Base-by-base conservation (phyloP, 2,113 vertebrate genomes). In the Syrrhaptes paradoxus region DNA sequence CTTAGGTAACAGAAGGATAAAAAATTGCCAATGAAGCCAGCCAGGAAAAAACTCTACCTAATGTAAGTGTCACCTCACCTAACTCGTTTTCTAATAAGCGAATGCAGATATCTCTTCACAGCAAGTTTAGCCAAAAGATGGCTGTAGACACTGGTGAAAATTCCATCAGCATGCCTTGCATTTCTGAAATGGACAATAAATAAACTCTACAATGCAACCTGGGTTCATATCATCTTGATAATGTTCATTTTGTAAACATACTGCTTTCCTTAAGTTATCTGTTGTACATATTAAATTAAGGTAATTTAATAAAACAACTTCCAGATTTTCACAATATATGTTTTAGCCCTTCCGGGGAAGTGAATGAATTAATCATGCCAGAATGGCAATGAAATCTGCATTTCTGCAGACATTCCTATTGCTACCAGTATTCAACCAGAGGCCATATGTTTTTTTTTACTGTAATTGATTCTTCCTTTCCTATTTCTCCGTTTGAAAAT, bases 71-170 rank as follows among this genome's bases (percentile, higher is more conserved):
- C 45, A 97, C 87, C 97, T 97, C 97, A 99, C 99, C 99, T 98
- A 97, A 99, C 98, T 91, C 98, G 97, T 97, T 99, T 99, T 91
- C 99, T 99, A 96, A 99, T 98, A 97, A 99, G 97, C 74, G 99
- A 99, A 95, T 99, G 99, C 96, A 99, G 98, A 95, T 99, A 99
- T 92, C 98, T 98, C 97, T 98, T 98, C 91, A 99, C 99, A 94
- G 99, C 99, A 36, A 99, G 95, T 96, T 99, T 99, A 68, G 99
- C 98, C 96, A 99, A 98, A 89, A 99, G 98, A 98, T 98, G 99
- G 94, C 99, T 99, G 96, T 98, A 99, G 92, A 98, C 99, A 93
- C 97, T 99, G 96, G 99, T 99, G 97, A 99, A 99, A 92, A 99
- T 97, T 95, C 99, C 99, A 95, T 99, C 99, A 85, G 99, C 98